A percentile compares a stretch with the other conserved stretches of the same genome.
These are phyloP conservation scores for Nebria brevicollis DNA, from an alignment of 2,888 invertebrate species.

Conservation along the genomic window DNA sequence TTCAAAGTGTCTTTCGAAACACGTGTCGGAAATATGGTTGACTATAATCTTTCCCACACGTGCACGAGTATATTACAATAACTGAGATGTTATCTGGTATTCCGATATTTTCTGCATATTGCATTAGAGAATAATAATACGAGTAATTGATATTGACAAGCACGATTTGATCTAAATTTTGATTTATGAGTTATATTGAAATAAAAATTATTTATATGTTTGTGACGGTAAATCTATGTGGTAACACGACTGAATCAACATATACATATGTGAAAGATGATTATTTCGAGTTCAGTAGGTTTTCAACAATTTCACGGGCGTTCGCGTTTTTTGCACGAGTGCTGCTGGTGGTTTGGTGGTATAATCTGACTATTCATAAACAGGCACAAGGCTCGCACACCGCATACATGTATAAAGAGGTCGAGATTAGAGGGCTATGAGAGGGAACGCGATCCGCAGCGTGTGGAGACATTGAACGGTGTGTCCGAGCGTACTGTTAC, in stretches of 20 bases:
- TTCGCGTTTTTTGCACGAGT: constrained; percentile 7
- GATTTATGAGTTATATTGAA: too few relatives aligned
- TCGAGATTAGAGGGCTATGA: constrained; percentile 10
- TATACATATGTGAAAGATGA: not conserved
- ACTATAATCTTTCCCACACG: constrained; percentile 16
- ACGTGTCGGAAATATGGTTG: constrained; percentile 13
- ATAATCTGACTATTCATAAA: constrained; percentile 37
- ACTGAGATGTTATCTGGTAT: not conserved
- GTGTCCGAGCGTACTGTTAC: constrained; percentile 23
- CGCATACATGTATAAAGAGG: constrained; percentile 5
- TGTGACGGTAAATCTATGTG: not conserved
- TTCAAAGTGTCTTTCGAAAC: constrained; percentile 5
- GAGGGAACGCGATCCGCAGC: not conserved
- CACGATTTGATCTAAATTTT: too few relatives aligned
- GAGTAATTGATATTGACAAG: not conserved
- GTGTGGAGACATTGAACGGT: constrained; percentile 15
- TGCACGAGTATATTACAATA: not conserved
- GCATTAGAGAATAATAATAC: not conserved
- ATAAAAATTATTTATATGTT: not conserved
- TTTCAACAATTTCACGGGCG: constrained; percentile 36
- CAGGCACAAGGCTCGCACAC: constrained; percentile 11
- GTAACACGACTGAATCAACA: not conserved
- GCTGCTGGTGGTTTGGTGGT: not conserved
- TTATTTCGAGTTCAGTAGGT: constrained; percentile 29
- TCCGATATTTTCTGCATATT: not conserved